Evolutionary conservation across 2,888 invertebrate genomes (phyloP).

Genomic region (Brenthis ino): DNA sequence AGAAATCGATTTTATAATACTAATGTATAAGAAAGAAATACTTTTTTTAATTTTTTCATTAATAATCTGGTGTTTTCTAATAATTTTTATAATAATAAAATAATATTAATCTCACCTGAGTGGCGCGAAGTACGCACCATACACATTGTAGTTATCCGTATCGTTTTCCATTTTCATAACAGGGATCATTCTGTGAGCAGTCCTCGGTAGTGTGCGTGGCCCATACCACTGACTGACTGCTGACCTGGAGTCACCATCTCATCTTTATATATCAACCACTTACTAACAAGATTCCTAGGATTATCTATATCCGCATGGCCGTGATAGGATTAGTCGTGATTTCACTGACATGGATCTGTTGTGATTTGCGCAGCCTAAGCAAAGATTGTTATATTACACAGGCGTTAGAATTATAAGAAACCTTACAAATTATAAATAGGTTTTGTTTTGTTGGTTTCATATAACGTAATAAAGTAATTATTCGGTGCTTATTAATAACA

Average conservation of each 20-base stretch:
- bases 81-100: too few species aligned
- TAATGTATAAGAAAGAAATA: too few species aligned
- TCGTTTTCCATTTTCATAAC: slow-evolving; percentile 63
- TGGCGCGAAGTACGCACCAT: slow-evolving; percentile 70
- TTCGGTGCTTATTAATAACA: neutral
- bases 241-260: slow-evolving; percentile 40
- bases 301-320: slow-evolving; percentile 63
- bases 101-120: slow-evolving; percentile 58
- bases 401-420: slow-evolving; percentile 46
- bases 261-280: slow-evolving; percentile 63
- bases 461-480: slow-evolving; percentile 22
- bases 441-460: slow-evolving; percentile 29
- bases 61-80: too few species aligned
- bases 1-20: too few species aligned
- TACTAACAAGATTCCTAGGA: slow-evolving; percentile 69
- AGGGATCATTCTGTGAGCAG: slow-evolving; percentile 64
- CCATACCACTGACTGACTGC: slow-evolving; percentile 79
- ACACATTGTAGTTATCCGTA: slow-evolving; percentile 59
- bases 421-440: slow-evolving; percentile 45
- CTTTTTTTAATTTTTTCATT: too few species aligned
- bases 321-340: slow-evolving; percentile 74
- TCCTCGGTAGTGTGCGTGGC: slow-evolving; percentile 70
- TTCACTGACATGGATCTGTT: slow-evolving; percentile 68
- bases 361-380: slow-evolving; percentile 49
- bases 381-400: slow-evolving; percentile 38